Conservation (phyloP, 2,888 invertebrate genomes). For the Plusia festucae region DNA sequence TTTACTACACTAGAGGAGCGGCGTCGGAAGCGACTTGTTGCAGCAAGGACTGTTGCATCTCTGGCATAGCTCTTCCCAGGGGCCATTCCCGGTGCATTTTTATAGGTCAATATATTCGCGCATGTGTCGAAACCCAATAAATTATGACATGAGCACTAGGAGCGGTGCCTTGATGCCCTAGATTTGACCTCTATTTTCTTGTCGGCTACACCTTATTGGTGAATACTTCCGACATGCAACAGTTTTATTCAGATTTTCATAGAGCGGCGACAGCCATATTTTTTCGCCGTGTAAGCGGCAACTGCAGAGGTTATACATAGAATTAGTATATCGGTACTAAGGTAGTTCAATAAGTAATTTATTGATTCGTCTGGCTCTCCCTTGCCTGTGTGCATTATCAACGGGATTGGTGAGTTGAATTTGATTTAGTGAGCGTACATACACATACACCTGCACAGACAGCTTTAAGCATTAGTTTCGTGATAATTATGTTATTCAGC, state of each 20-base stretch:
- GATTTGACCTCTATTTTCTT: constrained; percentile 7
- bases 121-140: constrained; percentile 52
- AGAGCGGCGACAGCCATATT: constrained; percentile 6
- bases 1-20: neutral
- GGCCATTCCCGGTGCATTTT: constrained; percentile 44
- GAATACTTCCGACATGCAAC: constrained; percentile 13
- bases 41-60: constrained; percentile 49
- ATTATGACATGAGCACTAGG: constrained; percentile 42
- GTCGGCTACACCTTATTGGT: constrained; percentile 31
- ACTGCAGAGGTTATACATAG: neutral
- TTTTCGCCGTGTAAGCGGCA: neutral
- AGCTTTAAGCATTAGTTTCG: neutral
- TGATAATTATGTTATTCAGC: neutral
- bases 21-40: constrained; percentile 43
- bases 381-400: neutral
- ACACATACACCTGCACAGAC: neutral
- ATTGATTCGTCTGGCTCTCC: constrained; percentile 2
- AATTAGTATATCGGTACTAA: too few species aligned
- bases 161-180: constrained; percentile 28
- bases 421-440: neutral
- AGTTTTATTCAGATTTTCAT: constrained; percentile 4
- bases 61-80: constrained; percentile 38
- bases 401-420: neutral
- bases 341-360: neutral
- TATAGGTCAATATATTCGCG: constrained; percentile 58